Conservation (phyloP, 2,113 vertebrate species). For the Collichthys lucidus region DNA sequence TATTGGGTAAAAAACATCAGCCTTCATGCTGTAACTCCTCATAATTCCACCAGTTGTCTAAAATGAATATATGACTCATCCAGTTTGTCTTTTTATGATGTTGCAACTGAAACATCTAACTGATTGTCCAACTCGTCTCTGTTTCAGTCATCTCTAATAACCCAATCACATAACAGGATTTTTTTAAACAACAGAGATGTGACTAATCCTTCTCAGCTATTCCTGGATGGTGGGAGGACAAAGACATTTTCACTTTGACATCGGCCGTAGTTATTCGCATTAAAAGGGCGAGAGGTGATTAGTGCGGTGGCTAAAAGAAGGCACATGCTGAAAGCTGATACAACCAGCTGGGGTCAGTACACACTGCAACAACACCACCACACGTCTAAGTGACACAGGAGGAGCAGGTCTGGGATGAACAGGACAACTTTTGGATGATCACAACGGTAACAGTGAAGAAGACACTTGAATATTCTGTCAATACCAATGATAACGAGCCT, state of each 20-base stretch:
- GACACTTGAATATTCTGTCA: not conserved
- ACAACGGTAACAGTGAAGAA: not conserved
- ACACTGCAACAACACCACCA: conserved; percentile 16
- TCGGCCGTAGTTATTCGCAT: conserved; percentile 17
- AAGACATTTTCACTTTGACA: conserved; percentile 44
- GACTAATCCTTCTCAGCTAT: conserved; percentile 48
- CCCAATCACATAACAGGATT: not conserved
- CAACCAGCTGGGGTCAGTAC: conserved; percentile 48
- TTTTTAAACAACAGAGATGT: conserved; percentile 5
- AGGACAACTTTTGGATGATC: not conserved
- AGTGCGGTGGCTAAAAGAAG: conserved; percentile 71
- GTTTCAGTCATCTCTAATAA: not conserved
- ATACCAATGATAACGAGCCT: not conserved
- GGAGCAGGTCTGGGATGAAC: not conserved
- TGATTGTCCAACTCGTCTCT: not conserved
- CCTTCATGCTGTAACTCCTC: not conserved
- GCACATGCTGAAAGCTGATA: conserved; percentile 68
- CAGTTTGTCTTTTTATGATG: not conserved
- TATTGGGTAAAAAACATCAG: not conserved
- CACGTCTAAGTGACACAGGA: conserved; percentile 8
- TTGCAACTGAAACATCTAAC: conserved; percentile 2
- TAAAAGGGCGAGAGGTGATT: conserved; percentile 42
- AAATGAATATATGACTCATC: not conserved
- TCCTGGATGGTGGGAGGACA: conserved; percentile 61
- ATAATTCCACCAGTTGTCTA: conserved; percentile 7